Evolutionary conservation across 2,888 invertebrate genomes (phyloP).

Genomic region (Lasioglossum morio): DNA sequence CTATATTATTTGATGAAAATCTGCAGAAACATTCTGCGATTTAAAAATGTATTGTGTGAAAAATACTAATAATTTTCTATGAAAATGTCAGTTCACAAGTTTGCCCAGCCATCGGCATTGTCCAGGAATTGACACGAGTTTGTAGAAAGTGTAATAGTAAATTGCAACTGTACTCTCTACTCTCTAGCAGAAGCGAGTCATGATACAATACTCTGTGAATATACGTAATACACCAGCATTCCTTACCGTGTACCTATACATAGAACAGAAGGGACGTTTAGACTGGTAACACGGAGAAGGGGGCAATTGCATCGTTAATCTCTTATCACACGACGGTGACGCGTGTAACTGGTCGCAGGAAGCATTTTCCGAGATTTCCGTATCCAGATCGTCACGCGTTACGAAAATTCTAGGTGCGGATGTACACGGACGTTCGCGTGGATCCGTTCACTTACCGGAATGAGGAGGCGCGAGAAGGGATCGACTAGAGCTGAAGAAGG

Average conservation of each 20-base stretch:
- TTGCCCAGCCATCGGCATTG: not conserved
- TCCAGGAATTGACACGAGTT: not conserved
- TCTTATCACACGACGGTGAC: slow-evolving; percentile 18
- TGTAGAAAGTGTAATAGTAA: slow-evolving; percentile 43
- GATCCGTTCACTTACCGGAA: slow-evolving; percentile 77
- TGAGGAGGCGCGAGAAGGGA: slow-evolving; percentile 87
- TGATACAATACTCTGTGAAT: slow-evolving; percentile 33
- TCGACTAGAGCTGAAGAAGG: slow-evolving; percentile 96
- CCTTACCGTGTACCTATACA: slow-evolving; percentile 60
- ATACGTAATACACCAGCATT: slow-evolving; percentile 31
- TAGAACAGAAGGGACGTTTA: slow-evolving; percentile 37
- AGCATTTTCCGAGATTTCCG: slow-evolving; percentile 12
- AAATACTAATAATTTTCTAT: not conserved
- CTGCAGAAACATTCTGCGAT: not conserved
- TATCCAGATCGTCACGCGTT: slow-evolving; percentile 25
- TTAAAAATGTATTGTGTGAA: not conserved
- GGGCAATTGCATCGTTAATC: not conserved
- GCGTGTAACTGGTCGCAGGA: slow-evolving; percentile 24
- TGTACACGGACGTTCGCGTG: not conserved
- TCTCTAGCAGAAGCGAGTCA: slow-evolving; percentile 58
- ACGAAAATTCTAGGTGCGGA: slow-evolving; percentile 30
- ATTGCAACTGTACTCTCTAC: slow-evolving; percentile 42
- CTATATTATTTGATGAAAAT: not conserved
- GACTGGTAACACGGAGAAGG: slow-evolving; percentile 13
- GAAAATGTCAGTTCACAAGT: not conserved